Percentiles rank a stretch among this genome's conserved stretches.
These are phyloP conservation scores for Aplochiton taeniatus DNA, from an alignment of 2,797 vertebrate species.

Conservation along the genomic window DNA sequence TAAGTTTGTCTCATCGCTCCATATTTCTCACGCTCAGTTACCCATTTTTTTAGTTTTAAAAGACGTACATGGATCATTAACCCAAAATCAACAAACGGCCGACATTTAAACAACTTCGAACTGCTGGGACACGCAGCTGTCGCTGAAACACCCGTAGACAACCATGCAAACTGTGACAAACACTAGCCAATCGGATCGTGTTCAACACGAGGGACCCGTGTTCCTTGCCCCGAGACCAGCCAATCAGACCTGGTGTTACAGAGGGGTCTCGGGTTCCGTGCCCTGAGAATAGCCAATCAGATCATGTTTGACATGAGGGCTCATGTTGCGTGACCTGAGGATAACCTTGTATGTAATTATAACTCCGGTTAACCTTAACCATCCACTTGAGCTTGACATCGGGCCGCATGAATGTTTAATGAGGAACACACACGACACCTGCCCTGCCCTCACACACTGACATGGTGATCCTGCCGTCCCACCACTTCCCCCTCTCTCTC, in stretches of 20 bases:
- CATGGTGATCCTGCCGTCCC: background rate
- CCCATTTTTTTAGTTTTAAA: too few relatives aligned
- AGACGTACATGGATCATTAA: background rate
- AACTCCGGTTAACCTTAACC: slow-evolving; percentile 21
- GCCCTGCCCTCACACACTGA: background rate
- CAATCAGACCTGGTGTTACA: background rate
- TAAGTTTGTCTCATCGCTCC: too few relatives aligned
- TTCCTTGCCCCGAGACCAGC: background rate
- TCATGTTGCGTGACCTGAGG: slow-evolving; percentile 13
- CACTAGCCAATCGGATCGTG: background rate
- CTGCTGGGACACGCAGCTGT: too few relatives aligned
- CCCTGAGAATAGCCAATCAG: background rate
- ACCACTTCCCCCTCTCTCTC: background rate
- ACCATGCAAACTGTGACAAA: too few relatives aligned
- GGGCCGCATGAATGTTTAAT: slow-evolving; percentile 59
- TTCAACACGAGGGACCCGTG: slow-evolving; percentile 23
- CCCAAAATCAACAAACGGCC: slow-evolving; percentile 20
- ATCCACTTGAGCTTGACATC: slow-evolving; percentile 13
- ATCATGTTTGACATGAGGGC: slow-evolving; percentile 25
- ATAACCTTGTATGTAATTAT: slow-evolving; percentile 31
- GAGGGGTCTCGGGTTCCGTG: slow-evolving; percentile 1
- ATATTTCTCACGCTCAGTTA: too few relatives aligned
- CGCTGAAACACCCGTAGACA: too few relatives aligned
- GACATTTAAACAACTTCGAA: slow-evolving; percentile 46
- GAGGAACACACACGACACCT: slow-evolving; percentile 24